Base-by-base conservation (phyloP, 1,140 invertebrate species). In the Lanistes nyassanus region DNA sequence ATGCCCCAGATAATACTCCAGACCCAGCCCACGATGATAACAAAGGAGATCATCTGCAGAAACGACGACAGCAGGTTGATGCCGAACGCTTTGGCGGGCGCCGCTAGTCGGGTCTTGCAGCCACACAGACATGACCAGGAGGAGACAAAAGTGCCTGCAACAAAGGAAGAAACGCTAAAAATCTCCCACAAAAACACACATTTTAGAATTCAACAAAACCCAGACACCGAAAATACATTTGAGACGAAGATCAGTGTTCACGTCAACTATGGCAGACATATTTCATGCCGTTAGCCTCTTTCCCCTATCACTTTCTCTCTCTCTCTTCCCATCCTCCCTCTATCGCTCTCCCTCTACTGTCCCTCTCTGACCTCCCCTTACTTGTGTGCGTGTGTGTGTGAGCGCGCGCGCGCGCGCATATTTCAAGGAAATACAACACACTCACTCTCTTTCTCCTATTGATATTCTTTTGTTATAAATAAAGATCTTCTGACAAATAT, bases 1-100 rank as follows among this genome's bases (percentile, higher is more conserved):
- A 91, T 90, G 7, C 91, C 91, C 89, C 90, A 91, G 65, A 91
- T 83, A 72, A 91, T 91, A 75, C 89, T 90, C 90, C 91, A 91
- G 36, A 91, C 90, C 90, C 90, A 91, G 19, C 91, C 91, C 26
- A 91, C 85, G 16, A 91, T 90, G 39, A 91, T 76, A 37, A 90
- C 81, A 58, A 90, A 89, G 4, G 90, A 89, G 29, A 90, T 69
- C 74, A 90, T 82, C 82, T 91, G 90, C 9, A 91, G 80, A 16
- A 90, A 76, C 26, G 86, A 88, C 7, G 91, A 88, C 31, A 91
- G 68, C 6, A 91, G 42, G 74, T 91, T 91, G 67, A 90, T 85
- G 37, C 86, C 78, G 65, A 91, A 89, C 26, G 90, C 90, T 36
- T 84, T 78, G 11, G 80, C 77, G 31, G 81, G 79, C 53, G 81